These are phyloP conservation scores for Epicampocera succincta DNA, from an alignment of 2,888 invertebrate species.

Conservation along the genomic window DNA sequence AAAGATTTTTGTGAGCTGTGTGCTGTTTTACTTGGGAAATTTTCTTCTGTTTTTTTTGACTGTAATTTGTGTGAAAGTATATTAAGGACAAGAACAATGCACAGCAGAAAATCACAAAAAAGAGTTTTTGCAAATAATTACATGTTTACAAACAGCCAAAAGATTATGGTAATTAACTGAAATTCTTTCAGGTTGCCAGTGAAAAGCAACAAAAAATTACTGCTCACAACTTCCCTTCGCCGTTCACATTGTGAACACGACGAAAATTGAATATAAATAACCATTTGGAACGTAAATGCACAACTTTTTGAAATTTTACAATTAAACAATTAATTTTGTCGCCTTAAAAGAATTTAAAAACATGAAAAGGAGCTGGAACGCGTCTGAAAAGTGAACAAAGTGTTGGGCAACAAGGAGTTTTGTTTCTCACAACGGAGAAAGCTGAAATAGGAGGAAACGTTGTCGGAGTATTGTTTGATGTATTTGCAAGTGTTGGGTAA, in stretches of 20 bases:
- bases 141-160: constrained; percentile 2
- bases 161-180: constrained; percentile 60
- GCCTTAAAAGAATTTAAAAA: background rate
- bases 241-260: constrained; percentile 13
- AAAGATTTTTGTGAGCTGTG: background rate
- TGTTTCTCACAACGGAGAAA: no score
- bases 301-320: constrained; percentile 3
- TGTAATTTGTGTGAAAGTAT: constrained; percentile 43
- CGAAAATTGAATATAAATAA: constrained; percentile 50
- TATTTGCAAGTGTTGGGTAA: no score
- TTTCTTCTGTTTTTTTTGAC: constrained; percentile 23
- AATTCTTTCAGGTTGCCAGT: constrained; percentile 20
- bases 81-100: background rate
- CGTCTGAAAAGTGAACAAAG: background rate
- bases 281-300: constrained; percentile 20
- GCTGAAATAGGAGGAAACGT: no score
- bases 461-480: no score
- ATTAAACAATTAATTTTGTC: background rate
- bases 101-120: constrained; percentile 10
- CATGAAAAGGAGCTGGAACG: background rate
- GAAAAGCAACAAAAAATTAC: constrained; percentile 23
- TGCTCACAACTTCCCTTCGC: constrained; percentile 29
- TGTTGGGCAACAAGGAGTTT: no score
- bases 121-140: background rate
- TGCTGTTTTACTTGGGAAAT: constrained; percentile 8